phyloP scores from a whole-genome alignment of 2,797 vertebrate species.

The Varecia variegata region DNA sequence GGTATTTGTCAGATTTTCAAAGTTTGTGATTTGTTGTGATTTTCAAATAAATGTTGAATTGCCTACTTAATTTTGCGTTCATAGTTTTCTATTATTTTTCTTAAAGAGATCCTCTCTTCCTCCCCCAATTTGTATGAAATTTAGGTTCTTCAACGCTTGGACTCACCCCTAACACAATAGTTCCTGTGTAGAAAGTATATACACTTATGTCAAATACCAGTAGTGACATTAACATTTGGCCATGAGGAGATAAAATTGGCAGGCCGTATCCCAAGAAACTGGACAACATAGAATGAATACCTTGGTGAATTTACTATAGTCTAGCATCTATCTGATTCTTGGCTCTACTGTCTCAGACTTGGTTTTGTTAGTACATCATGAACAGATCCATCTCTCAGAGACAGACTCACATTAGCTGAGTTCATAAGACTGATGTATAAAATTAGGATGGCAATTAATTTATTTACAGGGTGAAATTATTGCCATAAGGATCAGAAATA shows the following conservation, averaged over 20 bases:
- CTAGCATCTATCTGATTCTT: not conserved
- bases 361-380: not conserved
- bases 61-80: not conserved
- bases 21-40: not conserved
- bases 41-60: conserved; percentile 29
- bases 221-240: not conserved
- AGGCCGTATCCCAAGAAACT: not conserved
- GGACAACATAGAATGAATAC: not conserved
- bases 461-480: not conserved
- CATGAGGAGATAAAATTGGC: not conserved
- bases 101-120: not conserved
- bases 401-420: not conserved
- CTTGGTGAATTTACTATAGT: not conserved
- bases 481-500: not conserved
- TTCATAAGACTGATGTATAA: not conserved
- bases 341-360: not conserved
- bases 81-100: not conserved
- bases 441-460: not conserved
- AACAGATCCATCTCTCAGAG: not conserved
- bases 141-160: not conserved
- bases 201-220: not conserved
- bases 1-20: not conserved
- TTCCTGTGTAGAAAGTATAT: not conserved
- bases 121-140: not conserved
- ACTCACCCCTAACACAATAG: not conserved